Evolutionary conservation across 2,113 vertebrate genomes (phyloP).

Genomic region (Otus sunia): DNA sequence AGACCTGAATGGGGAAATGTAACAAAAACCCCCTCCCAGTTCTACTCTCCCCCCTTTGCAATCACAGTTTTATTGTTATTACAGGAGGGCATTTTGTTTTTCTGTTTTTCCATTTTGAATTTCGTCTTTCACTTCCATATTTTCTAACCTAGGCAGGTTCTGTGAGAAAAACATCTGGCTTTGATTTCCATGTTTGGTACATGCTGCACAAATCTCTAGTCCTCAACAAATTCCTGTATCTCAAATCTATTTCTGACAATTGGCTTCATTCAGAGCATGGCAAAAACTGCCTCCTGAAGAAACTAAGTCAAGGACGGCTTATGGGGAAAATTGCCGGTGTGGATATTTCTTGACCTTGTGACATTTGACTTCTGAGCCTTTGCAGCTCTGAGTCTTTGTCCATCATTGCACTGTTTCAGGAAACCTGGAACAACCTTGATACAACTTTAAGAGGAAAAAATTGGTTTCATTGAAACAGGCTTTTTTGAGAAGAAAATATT

Average conservation of each 20-base stretch:
- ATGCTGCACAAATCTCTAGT: not conserved
- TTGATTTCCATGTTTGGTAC: not conserved
- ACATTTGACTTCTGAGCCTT: not conserved
- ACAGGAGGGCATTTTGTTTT: not conserved
- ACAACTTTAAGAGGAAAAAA: not conserved
- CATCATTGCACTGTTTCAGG: not conserved
- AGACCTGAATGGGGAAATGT: not conserved
- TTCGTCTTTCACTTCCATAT: not conserved
- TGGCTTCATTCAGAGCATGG: not conserved
- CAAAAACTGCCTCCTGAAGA: not conserved
- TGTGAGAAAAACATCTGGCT: not conserved
- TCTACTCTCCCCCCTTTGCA: not conserved
- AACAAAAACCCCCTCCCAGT: fast-evolving
- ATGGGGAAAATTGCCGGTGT: not conserved
- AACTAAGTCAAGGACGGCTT: not conserved
- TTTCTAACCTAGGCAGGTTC: not conserved
- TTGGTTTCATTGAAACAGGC: not conserved
- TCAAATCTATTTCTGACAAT: not conserved
- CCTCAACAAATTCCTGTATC: not conserved
- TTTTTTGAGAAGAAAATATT: not conserved
- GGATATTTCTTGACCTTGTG: not conserved
- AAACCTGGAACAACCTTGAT: not conserved
- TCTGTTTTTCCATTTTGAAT: not conserved
- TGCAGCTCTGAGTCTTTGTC: not conserved
- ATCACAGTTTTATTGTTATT: not conserved